Conservation (phyloP, 2,113 vertebrate genomes). For the Eleginops maclovinus region DNA sequence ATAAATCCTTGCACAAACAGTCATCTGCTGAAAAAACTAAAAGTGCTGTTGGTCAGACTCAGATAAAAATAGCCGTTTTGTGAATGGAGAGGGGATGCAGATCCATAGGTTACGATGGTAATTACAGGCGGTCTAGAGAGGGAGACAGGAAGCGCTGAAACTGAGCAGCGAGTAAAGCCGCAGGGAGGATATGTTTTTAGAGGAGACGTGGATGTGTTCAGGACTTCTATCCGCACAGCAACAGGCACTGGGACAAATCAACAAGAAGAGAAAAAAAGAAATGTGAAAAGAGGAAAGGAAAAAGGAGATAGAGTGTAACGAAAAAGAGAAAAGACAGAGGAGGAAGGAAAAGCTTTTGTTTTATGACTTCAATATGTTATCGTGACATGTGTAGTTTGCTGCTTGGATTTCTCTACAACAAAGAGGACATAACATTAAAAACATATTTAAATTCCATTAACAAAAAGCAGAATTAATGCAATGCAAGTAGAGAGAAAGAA, state of each 20-base stretch:
- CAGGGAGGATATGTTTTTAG: conserved; percentile 76
- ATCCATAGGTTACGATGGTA: conserved; percentile 71
- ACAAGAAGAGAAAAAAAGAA: conserved; percentile 46
- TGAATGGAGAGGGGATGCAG: conserved; percentile 68
- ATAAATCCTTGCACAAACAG: conserved; percentile 56
- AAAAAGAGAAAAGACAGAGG: conserved; percentile 1
- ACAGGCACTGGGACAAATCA: conserved; percentile 72
- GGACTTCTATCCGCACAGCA: conserved; percentile 64
- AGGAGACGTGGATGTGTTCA: conserved; percentile 68
- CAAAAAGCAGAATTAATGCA: background rate
- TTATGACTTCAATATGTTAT: conserved; percentile 15
- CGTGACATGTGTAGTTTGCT: background rate
- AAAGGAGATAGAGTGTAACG: conserved; percentile 10
- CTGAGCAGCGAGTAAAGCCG: conserved; percentile 69
- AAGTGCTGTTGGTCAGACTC: conserved; percentile 4
- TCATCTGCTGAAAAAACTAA: conserved; percentile 29
- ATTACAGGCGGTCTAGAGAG: conserved; percentile 68
- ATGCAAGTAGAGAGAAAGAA: background rate
- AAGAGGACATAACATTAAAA: background rate
- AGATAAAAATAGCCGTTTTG: conserved; percentile 69
- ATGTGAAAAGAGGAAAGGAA: conserved; percentile 35
- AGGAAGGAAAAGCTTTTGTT: background rate
- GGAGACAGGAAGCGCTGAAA: conserved; percentile 69
- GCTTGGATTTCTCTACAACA: background rate
- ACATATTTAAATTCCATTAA: conserved; percentile 8